A percentile compares a stretch with the other conserved stretches of the same genome.
Evolutionary conservation across 2,888 invertebrate species (phyloP).

Genomic region (Dryomyza anilis): DNA sequence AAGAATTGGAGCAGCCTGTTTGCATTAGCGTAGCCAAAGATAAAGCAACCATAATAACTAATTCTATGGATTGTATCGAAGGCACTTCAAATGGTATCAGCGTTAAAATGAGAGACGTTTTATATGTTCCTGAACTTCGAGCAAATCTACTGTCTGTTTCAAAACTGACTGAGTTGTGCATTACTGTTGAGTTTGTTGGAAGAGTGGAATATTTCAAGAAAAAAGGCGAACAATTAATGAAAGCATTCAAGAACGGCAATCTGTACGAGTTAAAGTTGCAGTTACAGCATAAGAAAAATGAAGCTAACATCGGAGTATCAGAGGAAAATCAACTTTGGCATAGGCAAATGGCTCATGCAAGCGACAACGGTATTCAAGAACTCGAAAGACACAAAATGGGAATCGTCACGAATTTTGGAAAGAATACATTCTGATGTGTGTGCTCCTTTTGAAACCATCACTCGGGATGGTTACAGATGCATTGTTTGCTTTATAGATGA

Average conservation of each 20-base stretch:
- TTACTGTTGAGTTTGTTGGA: not conserved
- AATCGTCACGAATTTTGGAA: constrained; percentile 12
- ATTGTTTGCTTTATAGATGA: not conserved
- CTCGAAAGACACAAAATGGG: constrained; percentile 6
- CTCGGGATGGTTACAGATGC: not conserved
- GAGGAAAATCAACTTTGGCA: not conserved
- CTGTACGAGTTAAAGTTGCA: not conserved
- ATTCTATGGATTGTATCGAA: not conserved
- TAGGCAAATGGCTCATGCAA: not conserved
- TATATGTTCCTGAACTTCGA: not conserved
- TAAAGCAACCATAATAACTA: not conserved
- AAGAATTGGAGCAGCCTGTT: not conserved
- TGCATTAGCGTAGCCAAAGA: not conserved
- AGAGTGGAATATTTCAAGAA: not conserved
- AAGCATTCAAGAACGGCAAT: not conserved
- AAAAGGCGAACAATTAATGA: not conserved
- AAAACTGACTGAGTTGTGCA: not conserved
- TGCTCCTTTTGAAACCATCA: constrained; percentile 21
- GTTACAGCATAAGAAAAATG: not conserved
- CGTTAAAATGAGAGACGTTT: not conserved
- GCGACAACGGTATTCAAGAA: constrained; percentile 9
- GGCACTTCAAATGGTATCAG: too few relatives aligned
- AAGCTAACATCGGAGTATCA: not conserved
- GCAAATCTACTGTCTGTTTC: not conserved
- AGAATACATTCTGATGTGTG: constrained; percentile 15